Percentiles rank a stretch among this genome's conserved stretches.
Conservation (phyloP, 2,113 vertebrate species). For the Acanthisitta chloris region DNA sequence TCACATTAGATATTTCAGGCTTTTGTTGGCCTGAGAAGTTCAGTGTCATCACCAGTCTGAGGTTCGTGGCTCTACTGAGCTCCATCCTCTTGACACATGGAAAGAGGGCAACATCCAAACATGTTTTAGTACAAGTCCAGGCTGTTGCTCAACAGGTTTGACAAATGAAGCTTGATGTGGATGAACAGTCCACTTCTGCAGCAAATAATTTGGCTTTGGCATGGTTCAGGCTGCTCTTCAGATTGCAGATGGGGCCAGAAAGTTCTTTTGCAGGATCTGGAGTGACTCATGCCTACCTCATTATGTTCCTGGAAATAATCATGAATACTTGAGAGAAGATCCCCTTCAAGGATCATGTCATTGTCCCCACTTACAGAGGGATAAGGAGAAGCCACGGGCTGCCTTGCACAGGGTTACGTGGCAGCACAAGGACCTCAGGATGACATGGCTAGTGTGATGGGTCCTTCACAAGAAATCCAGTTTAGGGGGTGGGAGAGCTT, state of each 20-base stretch:
- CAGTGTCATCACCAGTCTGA: not conserved
- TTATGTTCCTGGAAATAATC: not conserved
- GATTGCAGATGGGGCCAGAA: not conserved
- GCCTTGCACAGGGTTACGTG: not conserved
- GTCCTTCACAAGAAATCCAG: not conserved
- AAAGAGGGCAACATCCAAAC: not conserved
- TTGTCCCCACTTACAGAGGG: not conserved
- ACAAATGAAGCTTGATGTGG: not conserved
- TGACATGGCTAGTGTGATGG: not conserved
- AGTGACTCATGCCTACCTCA: not conserved
- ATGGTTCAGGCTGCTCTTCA: not conserved
- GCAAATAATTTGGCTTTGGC: not conserved
- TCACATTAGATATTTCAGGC: not conserved
- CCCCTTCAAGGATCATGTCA: not conserved
- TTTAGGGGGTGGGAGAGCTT: not conserved
- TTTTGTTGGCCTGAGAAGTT: not conserved
- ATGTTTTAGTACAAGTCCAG: not conserved
- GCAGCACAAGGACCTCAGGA: not conserved
- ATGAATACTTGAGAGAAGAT: not conserved
- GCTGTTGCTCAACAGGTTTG: not conserved
- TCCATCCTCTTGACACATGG: not conserved
- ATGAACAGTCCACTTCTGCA: not conserved
- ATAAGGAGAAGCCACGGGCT: not conserved
- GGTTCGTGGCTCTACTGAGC: not conserved
- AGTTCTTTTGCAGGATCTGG: not conserved